These are phyloP conservation scores for Antennarius striatus DNA, from an alignment of 2,113 vertebrate genomes.

Conservation along the genomic window DNA sequence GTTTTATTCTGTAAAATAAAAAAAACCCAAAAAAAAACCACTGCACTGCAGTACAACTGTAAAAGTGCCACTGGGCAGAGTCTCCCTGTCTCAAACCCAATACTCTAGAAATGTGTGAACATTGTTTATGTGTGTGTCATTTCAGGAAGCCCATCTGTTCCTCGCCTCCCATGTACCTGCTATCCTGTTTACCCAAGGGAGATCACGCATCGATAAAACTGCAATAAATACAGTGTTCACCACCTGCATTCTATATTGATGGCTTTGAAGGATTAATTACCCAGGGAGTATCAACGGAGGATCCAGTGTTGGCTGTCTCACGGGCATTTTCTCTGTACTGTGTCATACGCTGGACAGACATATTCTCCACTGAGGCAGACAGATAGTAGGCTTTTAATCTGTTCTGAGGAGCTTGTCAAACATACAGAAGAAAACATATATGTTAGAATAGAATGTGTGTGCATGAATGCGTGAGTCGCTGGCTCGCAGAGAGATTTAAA, in stretches of 20 bases:
- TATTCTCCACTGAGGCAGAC: conserved; percentile 4
- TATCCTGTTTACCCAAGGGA: conserved; percentile 3
- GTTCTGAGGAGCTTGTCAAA: conserved; percentile 17
- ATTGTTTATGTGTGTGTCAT: conserved; percentile 10
- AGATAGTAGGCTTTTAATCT: conserved; percentile 4
- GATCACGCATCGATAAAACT: conserved; percentile 3
- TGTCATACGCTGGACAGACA: conserved; percentile 2
- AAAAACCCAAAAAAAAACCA: not conserved
- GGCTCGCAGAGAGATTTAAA: conserved; percentile 46
- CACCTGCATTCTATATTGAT: conserved; percentile 27
- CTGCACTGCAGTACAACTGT: too few species aligned
- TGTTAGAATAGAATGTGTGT: conserved; percentile 10
- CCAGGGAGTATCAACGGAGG: conserved; percentile 5
- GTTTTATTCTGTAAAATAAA: not conserved
- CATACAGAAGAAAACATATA: conserved; percentile 15
- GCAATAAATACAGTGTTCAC: conserved; percentile 17
- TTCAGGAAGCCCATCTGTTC: conserved; percentile 6
- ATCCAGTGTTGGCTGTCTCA: conserved; percentile 14
- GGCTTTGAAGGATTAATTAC: conserved; percentile 36
- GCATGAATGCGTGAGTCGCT: conserved; percentile 15
- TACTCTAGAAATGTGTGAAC: conserved; percentile 20
- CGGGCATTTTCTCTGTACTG: not conserved
- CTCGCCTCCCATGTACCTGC: conserved; percentile 1
- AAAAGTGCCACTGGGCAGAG: conserved; percentile 10
- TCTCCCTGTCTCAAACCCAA: conserved; percentile 13